Evolutionary conservation across 2,888 invertebrate species (phyloP), one percentile per base, ranked within the genome.

Genomic region (Oasisia sp.): DNA sequence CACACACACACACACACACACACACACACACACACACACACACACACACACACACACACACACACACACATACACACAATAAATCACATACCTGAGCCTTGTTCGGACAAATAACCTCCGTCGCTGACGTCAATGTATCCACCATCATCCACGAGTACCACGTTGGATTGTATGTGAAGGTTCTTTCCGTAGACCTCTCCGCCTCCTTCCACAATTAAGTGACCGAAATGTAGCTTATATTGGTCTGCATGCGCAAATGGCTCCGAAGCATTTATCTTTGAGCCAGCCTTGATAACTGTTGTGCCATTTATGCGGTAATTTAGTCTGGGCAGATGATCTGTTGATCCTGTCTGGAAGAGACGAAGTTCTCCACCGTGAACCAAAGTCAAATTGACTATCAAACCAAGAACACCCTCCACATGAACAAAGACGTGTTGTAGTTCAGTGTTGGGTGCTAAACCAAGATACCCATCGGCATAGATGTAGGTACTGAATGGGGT

Each of bases 381-480:
- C 44, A 95, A 92, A 12, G 95, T 95, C 92, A 95, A 92, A 92
- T 95, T 95, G 92, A 94, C 92, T 32, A 95, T 94, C 92, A 95
- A 94, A 91, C 95, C 95, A 74, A 95, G 91, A 9, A 94, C 94
- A 1, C 95, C 95, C 92, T 94, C 94, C 8, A 94, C 93, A 92
- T 94, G 94, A 19, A 94, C 93, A 93, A 95, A 95, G 7, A 95
- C 95, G 38, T 93, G 92, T 50, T 95, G 94, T 12, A 95, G 44
- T 91, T 94, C 93, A 12, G 95, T 95, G 91, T 94, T 94, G n/a
- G 94, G 94, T n/a, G 95, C 95, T 50, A 95, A 94, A 14, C 95
- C 95, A 0, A 95, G 92, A 92, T 95, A 95, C 0, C 95, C 95
- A 74, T 93, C 93, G 44, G 94, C 93, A 92, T 95, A 95, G 8